Evolutionary conservation across 2,888 invertebrate genomes (phyloP), one percentile per base, ranked within the genome.

Genomic region (Epirrhoe alternata): DNA sequence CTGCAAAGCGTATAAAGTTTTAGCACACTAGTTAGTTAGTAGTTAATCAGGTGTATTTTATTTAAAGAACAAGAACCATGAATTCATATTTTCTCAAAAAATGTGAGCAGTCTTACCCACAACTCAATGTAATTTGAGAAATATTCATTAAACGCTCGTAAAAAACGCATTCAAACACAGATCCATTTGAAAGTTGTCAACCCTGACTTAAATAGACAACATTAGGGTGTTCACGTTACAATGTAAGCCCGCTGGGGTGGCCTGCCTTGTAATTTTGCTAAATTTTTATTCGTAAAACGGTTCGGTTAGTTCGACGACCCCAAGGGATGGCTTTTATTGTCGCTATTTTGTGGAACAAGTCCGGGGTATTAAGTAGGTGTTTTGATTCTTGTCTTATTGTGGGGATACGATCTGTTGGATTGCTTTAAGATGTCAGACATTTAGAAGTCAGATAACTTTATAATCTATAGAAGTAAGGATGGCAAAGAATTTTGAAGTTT

Each of bases 171-270:
- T 52, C 12, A 30, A 42, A 16, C 16, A 16, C 12, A 61, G 42
- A 60, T 59, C 38, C 61, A 49, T 61, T 58, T 50, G 16, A 31
- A 47, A n/a, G 12, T 54, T 60, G 79, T 1, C 86, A 90, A 71
- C 92, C 92, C 89, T 92, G 82, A 74, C 72, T 83, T 87, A 88
- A 90, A 87, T 84, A 83, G 86, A 83, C 79, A 86, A 84, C 89
- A 90, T 92, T 92, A 92, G 92, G 91, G 92, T 90, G 90, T 88
- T 88, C 90, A 79, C 85, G 86, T 90, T 91, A 92, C 92, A 91
- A 89, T 90, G 91, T 92, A 90, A 92, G 91, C 92, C 80, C 70
- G 74, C 71, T 82, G 83, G 92, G 92, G 90, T 87, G 86, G 84
- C 83, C 77, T 81, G 87, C 87, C 90, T 91, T 92, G 93, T 93